These are phyloP conservation scores for Drosophila putrida DNA, from an alignment of 2,888 invertebrate genomes.

Conservation along the genomic window DNA sequence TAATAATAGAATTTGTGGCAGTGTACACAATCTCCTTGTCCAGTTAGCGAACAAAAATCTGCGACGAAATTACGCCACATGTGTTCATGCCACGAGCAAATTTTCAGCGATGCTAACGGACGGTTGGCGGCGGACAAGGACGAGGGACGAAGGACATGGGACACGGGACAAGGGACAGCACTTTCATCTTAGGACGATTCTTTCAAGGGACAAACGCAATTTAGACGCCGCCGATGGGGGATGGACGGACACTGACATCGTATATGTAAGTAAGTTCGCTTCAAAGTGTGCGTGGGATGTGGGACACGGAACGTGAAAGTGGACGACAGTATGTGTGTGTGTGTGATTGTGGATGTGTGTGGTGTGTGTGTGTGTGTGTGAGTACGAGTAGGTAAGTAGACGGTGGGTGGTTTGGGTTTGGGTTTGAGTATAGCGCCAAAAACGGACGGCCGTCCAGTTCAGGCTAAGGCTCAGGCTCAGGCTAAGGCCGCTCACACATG, in stretches of 20 bases:
- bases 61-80: slow-evolving; percentile 83
- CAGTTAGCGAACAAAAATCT: slow-evolving; percentile 81
- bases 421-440: slow-evolving; percentile 67
- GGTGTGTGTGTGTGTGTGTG: slow-evolving; percentile 15
- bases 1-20: slow-evolving; percentile 20
- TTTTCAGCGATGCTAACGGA: slow-evolving; percentile 80
- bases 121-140: slow-evolving; percentile 67
- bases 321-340: slow-evolving; percentile 20
- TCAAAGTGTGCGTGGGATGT: slow-evolving; percentile 67
- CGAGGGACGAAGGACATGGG: slow-evolving; percentile 16
- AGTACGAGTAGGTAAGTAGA: slow-evolving; percentile 52
- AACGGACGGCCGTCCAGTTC: slow-evolving; percentile 71
- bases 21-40: slow-evolving; percentile 78
- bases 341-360: slow-evolving; percentile 14
- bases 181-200: slow-evolving; percentile 82
- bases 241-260: slow-evolving; percentile 73
- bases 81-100: slow-evolving; percentile 82
- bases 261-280: slow-evolving; percentile 70
- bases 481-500: slow-evolving; percentile 58
- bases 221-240: slow-evolving; percentile 63
- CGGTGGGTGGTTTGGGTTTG: slow-evolving; percentile 45
- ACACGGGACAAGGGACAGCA: slow-evolving; percentile 74
- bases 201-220: slow-evolving; percentile 81
- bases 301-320: slow-evolving; percentile 33
- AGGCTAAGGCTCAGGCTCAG: slow-evolving; percentile 21